Evolutionary conservation across 2,888 invertebrate species (phyloP).

Genomic region (Osmoderma eremita): DNA sequence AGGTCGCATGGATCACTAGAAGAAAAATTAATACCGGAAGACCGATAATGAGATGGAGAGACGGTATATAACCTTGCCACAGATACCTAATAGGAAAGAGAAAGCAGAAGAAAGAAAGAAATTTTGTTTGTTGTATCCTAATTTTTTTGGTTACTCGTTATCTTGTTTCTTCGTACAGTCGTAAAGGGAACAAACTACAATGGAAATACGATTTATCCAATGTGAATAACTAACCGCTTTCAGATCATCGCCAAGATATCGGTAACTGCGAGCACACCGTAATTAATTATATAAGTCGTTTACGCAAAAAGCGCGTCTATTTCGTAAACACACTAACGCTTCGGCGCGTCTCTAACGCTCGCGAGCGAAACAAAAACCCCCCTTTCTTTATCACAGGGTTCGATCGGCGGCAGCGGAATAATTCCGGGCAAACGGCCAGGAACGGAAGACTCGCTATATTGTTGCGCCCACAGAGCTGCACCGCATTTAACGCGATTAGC

Average conservation of each 20-base stretch:
- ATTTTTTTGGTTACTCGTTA: too few relatives aligned
- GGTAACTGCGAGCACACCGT: constrained; percentile 3
- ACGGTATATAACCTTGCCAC: too few relatives aligned
- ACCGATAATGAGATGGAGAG: too few relatives aligned
- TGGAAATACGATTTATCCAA: neutral
- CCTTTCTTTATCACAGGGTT: constrained; percentile 27
- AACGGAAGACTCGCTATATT: constrained; percentile 38
- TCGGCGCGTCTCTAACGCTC: neutral
- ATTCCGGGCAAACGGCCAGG: constrained; percentile 35
- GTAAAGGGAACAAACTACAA: too few relatives aligned
- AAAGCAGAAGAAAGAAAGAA: too few relatives aligned
- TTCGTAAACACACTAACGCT: constrained; percentile 30
- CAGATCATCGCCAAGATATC: neutral
- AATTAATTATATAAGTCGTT: constrained; percentile 33
- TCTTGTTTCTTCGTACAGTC: too few relatives aligned
- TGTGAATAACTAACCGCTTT: neutral
- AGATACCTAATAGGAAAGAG: too few relatives aligned
- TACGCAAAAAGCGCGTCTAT: constrained; percentile 29
- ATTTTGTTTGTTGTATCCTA: too few relatives aligned
- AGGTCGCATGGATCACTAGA: too few relatives aligned
- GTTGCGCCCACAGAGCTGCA: constrained; percentile 37
- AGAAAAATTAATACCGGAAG: too few relatives aligned
- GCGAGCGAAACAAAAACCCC: constrained; percentile 31
- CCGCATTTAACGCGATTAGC: constrained; percentile 39
- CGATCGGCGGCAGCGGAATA: constrained; percentile 24